Base-by-base conservation (phyloP, 2,888 invertebrate species). In the Catotricha subobsoleta region DNA sequence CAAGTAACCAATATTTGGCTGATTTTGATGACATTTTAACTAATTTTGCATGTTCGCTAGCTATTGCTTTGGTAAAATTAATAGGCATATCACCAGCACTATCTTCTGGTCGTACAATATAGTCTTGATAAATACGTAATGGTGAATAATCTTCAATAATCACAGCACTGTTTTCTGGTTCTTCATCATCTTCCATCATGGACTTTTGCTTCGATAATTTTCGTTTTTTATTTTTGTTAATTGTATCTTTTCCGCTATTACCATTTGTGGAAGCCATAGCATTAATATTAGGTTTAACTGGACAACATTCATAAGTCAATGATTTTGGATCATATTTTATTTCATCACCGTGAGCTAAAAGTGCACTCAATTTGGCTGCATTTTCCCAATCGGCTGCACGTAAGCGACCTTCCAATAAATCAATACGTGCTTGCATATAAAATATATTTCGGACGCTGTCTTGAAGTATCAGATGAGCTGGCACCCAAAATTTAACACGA, bases 391-490 rank as follows among this genome's bases (percentile, higher is more conserved):
- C 77, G 15, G 72, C 68, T 8, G 79, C 76, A 42, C 74, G 71
- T 13, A 87, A 67, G 44, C 78, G 71, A 15, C 78, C 80, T 54
- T 82, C 80, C 37, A 74, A 65, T 48, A 83, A 63, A 57, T 87
- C 84, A 31, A 77, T 67, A 52, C 77, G 76, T 2, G 86, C 80
- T 60, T 88, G 82, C 48, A 84, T 71, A 57, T 83, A 90, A 62
- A 88, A 88, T 58, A 82, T 76, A 59, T 84, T 54, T 5, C 83
- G 76, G 18, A 86, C 87, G 30, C 76, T 75, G 56, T 84, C 84
- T 61, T 86, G 84, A 46, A 86, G 72, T 45, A 90, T 71, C 45
- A 79, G 73, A 62, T 88, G 87, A 3, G 87, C 87, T 3, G 84
- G 84, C 34, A 90, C 87, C 82, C 86, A 88, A 67, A 36, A 39